These are phyloP conservation scores for Scatophagus argus DNA, from an alignment of 2,113 vertebrate species.

Conservation along the genomic window DNA sequence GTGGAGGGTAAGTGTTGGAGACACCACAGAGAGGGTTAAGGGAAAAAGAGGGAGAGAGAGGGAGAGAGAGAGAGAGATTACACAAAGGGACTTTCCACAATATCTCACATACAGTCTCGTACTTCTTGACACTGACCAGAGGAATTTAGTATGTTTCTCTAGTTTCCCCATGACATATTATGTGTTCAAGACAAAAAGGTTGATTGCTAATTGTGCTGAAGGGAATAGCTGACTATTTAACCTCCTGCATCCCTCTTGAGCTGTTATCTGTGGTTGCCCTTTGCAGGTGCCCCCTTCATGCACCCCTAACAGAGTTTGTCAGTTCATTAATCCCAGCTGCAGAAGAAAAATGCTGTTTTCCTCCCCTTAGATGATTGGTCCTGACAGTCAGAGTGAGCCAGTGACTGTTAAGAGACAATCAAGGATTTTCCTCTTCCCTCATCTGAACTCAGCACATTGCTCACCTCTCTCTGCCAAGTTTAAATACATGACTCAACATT, in stretches of 20 bases:
- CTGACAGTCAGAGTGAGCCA: slow-evolving; percentile 64
- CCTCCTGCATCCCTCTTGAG: slow-evolving; percentile 28
- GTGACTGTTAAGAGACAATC: slow-evolving; percentile 66
- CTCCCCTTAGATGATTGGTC: slow-evolving; percentile 56
- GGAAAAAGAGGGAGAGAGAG: slow-evolving; percentile 32
- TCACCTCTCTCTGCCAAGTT: slow-evolving; percentile 64
- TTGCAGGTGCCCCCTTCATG: slow-evolving; percentile 39
- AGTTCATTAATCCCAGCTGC: slow-evolving; percentile 74
- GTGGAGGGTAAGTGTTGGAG: slow-evolving; percentile 73
- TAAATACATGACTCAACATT: slow-evolving; percentile 73
- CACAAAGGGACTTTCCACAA: slow-evolving; percentile 23
- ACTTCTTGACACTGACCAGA: slow-evolving; percentile 1
- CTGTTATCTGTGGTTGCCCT: slow-evolving; percentile 49
- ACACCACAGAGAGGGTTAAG: slow-evolving; percentile 22
- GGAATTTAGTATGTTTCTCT: slow-evolving; percentile 22
- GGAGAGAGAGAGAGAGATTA: slow-evolving; percentile 13
- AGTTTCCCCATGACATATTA: slow-evolving; percentile 45
- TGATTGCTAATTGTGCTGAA: slow-evolving; percentile 42
- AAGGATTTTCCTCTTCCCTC: slow-evolving; percentile 30
- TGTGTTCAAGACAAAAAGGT: slow-evolving; percentile 42
- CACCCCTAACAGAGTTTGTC: slow-evolving; percentile 59
- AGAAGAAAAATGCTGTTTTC: slow-evolving; percentile 67
- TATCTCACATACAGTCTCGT: slow-evolving; percentile 27
- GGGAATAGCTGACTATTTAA: slow-evolving; percentile 49
- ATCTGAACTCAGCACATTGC: slow-evolving; percentile 51